Percentiles rank a stretch among this genome's conserved stretches.
Conservation (phyloP, 2,797 vertebrate genomes). For the Acrocephalus scirpaceus region DNA sequence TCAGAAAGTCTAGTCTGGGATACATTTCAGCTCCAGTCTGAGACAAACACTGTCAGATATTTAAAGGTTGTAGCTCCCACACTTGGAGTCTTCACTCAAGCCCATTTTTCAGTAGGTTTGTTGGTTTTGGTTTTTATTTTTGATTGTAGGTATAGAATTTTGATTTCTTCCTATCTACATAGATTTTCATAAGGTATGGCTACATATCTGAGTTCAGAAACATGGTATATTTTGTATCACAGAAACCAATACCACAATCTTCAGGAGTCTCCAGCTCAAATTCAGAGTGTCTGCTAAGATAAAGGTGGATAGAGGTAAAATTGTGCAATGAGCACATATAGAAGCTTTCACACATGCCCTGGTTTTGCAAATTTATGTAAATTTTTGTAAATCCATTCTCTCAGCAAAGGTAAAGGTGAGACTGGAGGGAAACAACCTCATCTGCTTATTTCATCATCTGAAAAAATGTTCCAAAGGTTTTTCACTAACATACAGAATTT, state of each 20-base stretch:
- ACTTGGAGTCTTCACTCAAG: background rate
- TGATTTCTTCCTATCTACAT: background rate
- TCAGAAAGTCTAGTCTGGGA: background rate
- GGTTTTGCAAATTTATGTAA: background rate
- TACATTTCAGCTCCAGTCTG: background rate
- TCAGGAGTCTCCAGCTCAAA: background rate
- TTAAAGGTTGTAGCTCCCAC: background rate
- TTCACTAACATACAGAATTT: background rate
- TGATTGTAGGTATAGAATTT: background rate
- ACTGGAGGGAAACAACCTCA: background rate
- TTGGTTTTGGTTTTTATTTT: background rate
- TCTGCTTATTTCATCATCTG: background rate
- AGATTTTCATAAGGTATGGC: background rate
- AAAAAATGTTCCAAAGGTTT: background rate
- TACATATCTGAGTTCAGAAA: background rate
- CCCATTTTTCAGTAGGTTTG: background rate
- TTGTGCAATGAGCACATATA: background rate
- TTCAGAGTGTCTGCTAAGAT: background rate
- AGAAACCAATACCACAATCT: background rate
- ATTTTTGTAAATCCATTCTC: background rate
- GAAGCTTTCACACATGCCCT: background rate
- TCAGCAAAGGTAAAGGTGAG: background rate
- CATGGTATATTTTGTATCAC: background rate
- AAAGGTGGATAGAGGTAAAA: background rate
- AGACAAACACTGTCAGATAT: background rate